These are phyloP conservation scores for Trachythela sp. DNA, from an alignment of 64 coral and sea anemone species.

Conservation along the genomic window DNA sequence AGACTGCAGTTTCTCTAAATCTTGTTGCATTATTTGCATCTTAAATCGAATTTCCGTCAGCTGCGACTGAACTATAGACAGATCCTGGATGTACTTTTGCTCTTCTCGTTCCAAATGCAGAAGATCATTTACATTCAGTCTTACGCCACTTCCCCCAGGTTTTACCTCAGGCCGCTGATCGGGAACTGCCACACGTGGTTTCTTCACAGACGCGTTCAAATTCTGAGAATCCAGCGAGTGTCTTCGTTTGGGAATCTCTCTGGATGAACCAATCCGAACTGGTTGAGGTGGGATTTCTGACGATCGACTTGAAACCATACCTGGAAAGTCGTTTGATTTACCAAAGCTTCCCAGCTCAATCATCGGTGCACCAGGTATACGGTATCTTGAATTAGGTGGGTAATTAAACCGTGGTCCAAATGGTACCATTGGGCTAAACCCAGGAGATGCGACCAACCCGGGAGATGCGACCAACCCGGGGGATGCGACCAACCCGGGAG, in stretches of 20 bases:
- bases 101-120: not conserved
- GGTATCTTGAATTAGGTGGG: not conserved
- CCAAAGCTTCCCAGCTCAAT: not conserved
- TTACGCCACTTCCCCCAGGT: not conserved
- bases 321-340: not conserved
- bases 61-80: not conserved
- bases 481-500: too few relatives aligned
- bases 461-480: not conserved
- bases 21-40: not conserved
- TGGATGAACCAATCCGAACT: not conserved
- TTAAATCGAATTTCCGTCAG: not conserved
- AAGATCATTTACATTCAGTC: not conserved
- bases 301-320: not conserved
- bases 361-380: not conserved
- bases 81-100: not conserved
- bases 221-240: not conserved
- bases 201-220: not conserved
- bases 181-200: not conserved
- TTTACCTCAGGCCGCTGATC: not conserved
- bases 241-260: not conserved
- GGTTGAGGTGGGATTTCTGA: not conserved
- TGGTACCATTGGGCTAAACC: not conserved
- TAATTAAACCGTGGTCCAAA: not conserved
- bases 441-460: not conserved
- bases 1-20: not conserved